These are phyloP conservation scores for Melanchra persicariae DNA, from an alignment of 2,888 invertebrate species.

Conservation along the genomic window DNA sequence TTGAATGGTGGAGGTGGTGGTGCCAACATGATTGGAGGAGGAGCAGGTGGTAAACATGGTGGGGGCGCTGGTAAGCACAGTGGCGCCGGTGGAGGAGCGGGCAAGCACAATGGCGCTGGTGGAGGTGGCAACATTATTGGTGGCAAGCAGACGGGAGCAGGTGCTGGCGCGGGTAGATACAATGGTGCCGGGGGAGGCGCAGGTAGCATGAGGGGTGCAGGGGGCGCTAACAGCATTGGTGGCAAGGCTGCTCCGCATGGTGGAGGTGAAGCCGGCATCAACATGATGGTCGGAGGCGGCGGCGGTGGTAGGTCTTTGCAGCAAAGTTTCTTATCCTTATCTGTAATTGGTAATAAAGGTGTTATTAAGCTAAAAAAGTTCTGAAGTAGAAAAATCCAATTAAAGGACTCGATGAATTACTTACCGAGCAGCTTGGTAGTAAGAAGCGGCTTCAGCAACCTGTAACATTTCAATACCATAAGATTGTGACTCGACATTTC, in stretches of 20 bases:
- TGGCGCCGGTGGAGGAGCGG: conserved; percentile 57
- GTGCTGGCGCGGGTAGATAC: conserved; percentile 63
- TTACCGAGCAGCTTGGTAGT: conserved; percentile 78
- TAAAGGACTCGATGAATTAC: conserved; percentile 34
- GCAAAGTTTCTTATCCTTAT: conserved; percentile 69
- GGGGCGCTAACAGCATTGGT: conserved; percentile 60
- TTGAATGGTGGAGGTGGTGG: conserved; percentile 56
- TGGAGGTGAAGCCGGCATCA: conserved; percentile 80
- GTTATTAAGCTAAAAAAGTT: not conserved
- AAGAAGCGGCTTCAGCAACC: conserved; percentile 82
- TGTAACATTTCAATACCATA: conserved; percentile 69
- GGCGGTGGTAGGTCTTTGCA: conserved; percentile 71
- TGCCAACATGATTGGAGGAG: conserved; percentile 56
- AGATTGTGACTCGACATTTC: not conserved
- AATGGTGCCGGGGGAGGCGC: conserved; percentile 64
- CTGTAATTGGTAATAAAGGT: conserved; percentile 39
- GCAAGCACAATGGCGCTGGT: conserved; percentile 59
- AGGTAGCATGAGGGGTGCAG: conserved; percentile 55
- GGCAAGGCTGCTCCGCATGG: conserved; percentile 67
- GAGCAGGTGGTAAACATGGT: conserved; percentile 30
- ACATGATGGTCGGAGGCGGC: conserved; percentile 79
- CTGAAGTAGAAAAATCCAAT: not conserved
- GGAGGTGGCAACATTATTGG: conserved; percentile 59
- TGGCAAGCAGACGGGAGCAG: conserved; percentile 61
- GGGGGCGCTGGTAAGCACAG: conserved; percentile 50